Conservation (phyloP, 2,113 vertebrate genomes). For the Isichthys henryi region DNA sequence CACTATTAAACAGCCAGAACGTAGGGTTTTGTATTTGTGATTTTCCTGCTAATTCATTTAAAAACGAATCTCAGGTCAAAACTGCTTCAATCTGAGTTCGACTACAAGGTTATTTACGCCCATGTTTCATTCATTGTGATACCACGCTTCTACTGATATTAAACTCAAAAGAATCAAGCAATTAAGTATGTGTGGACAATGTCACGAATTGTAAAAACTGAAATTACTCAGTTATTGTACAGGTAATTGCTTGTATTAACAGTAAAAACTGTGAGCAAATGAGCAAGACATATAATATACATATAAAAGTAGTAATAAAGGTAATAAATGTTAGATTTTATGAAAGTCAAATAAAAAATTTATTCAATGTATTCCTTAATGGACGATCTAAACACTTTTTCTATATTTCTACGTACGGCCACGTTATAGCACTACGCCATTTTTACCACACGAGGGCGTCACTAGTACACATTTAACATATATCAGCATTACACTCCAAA, state of each 20-base stretch:
- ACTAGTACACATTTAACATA: neutral
- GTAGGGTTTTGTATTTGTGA: neutral
- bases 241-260: neutral
- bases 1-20: neutral
- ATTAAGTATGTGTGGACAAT: neutral
- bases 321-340: neutral
- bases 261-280: neutral
- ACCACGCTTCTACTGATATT: neutral
- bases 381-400: neutral
- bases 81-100: neutral
- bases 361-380: neutral
- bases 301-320: neutral
- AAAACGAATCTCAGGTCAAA: neutral
- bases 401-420: neutral
- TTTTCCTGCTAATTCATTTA: neutral
- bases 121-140: neutral
- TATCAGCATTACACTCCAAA: neutral
- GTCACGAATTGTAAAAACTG: neutral
- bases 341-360: neutral
- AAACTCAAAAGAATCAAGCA: neutral
- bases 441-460: neutral
- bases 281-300: neutral
- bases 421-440: neutral
- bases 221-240: neutral
- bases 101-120: neutral